Conservation (phyloP, 2,888 invertebrate genomes). For the Artemia sinica region DNA sequence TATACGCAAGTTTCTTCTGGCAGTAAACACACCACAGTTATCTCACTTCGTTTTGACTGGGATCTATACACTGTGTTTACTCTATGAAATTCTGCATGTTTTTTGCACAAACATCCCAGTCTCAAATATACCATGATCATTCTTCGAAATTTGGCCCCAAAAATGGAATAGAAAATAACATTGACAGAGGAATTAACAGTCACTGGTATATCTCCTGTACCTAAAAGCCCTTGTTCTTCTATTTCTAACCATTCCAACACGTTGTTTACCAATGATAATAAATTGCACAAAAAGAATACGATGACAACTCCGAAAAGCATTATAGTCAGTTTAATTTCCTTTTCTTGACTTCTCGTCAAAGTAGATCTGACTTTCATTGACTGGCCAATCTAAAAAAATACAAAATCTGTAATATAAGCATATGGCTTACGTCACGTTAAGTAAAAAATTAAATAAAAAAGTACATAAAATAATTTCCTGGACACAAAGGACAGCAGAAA, state of each 20-base stretch:
- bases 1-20: background rate
- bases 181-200: constrained; percentile 94
- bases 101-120: background rate
- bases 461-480: no score
- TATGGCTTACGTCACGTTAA: background rate
- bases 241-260: constrained; percentile 43
- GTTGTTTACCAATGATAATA: constrained; percentile 66
- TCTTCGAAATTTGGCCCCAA: constrained; percentile 86
- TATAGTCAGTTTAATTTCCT: constrained; percentile 81
- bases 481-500: no score
- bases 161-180: constrained; percentile 92
- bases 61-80: background rate
- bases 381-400: background rate
- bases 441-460: background rate
- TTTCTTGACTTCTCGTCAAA: constrained; percentile 67
- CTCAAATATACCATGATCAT: constrained; percentile 42
- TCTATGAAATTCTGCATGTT: background rate
- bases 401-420: constrained; percentile 6
- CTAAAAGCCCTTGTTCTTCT: constrained; percentile 42
- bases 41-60: constrained; percentile 11
- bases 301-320: constrained; percentile 87
- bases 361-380: constrained; percentile 72
- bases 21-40: background rate
- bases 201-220: constrained; percentile 64
- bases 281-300: constrained; percentile 83